phyloP scores from a whole-genome alignment of 2,888 invertebrate species.

The Galeopsomyia nigrocyanea region DNA sequence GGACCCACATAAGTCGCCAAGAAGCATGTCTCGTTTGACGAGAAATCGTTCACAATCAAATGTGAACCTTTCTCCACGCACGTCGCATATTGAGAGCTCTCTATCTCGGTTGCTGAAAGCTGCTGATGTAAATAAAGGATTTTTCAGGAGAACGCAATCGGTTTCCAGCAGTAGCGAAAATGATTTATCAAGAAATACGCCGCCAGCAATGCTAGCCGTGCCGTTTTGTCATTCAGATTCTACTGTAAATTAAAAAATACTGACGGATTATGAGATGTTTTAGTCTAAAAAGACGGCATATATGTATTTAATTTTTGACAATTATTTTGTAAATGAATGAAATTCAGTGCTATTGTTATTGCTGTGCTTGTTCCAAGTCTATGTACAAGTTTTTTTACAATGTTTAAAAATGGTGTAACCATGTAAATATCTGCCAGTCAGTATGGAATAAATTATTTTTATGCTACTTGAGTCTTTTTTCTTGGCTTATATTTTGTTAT shows the following conservation, averaged over 20 bases:
- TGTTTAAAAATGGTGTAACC: slow-evolving; percentile 10
- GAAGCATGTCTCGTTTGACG: slow-evolving; percentile 52
- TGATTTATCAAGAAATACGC: slow-evolving; percentile 7
- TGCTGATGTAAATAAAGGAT: slow-evolving; percentile 54
- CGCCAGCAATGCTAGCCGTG: too few species aligned
- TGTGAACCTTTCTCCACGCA: slow-evolving; percentile 57
- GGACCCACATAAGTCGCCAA: slow-evolving; percentile 57
- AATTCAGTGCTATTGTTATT: too few species aligned
- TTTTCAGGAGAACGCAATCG: slow-evolving; percentile 45
- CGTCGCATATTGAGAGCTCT: slow-evolving; percentile 52
- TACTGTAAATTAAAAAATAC: too few species aligned
- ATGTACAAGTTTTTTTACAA: slow-evolving; percentile 1
- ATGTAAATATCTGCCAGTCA: too few species aligned
- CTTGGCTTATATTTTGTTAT: too few species aligned
- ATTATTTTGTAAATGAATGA: neutral
- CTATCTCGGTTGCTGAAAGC: slow-evolving; percentile 57
- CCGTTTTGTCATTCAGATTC: too few species aligned
- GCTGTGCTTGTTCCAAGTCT: slow-evolving; percentile 2
- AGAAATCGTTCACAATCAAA: slow-evolving; percentile 50
- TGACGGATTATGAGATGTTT: too few species aligned
- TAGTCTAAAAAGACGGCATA: neutral
- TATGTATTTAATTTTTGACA: slow-evolving; percentile 6
- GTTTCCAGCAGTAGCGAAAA: slow-evolving; percentile 22
- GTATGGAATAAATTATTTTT: neutral
- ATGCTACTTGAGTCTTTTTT: too few species aligned